phyloP scores from a whole-genome alignment of 2,113 vertebrate species.

The Tamias sibiricus region DNA sequence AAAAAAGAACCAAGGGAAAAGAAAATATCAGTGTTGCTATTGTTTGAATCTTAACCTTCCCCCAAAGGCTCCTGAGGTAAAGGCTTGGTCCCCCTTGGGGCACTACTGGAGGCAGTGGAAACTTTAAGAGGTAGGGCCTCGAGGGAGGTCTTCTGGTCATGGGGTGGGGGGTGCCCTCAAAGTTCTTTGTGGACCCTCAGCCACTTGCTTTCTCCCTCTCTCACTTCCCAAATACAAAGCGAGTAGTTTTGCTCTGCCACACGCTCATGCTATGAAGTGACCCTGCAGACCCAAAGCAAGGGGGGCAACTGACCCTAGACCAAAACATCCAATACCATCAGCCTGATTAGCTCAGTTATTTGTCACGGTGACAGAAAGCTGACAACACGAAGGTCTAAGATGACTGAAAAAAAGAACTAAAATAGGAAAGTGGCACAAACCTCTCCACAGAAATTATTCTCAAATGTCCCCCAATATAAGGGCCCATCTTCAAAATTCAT shows the following conservation, averaged over 20 bases:
- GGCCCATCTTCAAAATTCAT: background rate
- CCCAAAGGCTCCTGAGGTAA: background rate
- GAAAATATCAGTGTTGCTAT: background rate
- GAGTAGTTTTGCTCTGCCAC: background rate
- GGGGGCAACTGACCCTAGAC: background rate
- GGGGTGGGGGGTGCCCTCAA: accelerated
- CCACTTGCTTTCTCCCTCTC: background rate
- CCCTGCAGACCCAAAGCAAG: background rate
- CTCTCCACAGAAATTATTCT: background rate
- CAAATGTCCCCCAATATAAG: background rate
- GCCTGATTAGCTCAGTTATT: background rate
- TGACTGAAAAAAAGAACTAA: background rate
- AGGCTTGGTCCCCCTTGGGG: background rate
- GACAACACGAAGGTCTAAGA: background rate
- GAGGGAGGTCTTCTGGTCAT: background rate
- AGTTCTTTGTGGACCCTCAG: background rate
- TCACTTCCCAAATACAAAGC: background rate
- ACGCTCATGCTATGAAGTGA: background rate
- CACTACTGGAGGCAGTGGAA: accelerated
- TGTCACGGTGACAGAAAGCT: background rate
- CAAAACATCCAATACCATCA: background rate
- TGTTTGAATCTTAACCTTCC: background rate
- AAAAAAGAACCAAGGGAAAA: background rate
- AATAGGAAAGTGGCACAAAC: background rate
- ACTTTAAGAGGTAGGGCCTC: background rate